These are phyloP conservation scores for Stichopus horrens DNA, from an alignment of 53 echinoderm and acorn worm species.

Conservation along the genomic window DNA sequence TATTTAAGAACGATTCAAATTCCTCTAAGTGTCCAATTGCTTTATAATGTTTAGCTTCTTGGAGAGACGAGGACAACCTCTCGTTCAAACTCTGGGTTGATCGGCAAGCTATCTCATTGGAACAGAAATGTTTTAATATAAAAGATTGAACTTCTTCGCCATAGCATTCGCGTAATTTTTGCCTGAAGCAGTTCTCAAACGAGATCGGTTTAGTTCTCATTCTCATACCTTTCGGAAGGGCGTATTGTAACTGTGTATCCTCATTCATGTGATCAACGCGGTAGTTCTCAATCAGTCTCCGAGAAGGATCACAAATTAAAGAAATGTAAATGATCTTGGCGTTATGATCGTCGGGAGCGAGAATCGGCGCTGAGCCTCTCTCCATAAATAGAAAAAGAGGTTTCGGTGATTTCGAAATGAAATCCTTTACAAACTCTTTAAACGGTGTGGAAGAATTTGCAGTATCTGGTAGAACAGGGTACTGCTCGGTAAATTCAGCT, in stretches of 20 bases:
- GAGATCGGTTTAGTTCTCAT: slow-evolving; percentile 30
- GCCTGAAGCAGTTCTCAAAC: slow-evolving; percentile 11
- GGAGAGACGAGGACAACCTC: neutral
- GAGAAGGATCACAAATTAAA: slow-evolving; percentile 37
- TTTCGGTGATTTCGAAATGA: slow-evolving; percentile 21
- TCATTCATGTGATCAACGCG: slow-evolving; percentile 33
- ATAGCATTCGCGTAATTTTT: slow-evolving; percentile 12
- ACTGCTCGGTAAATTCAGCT: slow-evolving; percentile 37
- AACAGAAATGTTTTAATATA: slow-evolving; percentile 24
- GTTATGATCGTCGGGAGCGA: neutral
- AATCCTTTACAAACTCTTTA: slow-evolving; percentile 6
- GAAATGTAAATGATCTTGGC: slow-evolving; percentile 15
- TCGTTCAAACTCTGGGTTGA: neutral
- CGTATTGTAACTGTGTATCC: slow-evolving; percentile 11
- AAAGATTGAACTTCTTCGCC: slow-evolving; percentile 17
- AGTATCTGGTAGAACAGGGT: slow-evolving; percentile 1
- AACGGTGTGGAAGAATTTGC: neutral
- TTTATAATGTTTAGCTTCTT: slow-evolving; percentile 1
- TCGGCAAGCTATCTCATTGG: neutral
- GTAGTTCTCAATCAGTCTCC: slow-evolving; percentile 28
- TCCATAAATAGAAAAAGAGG: slow-evolving; percentile 34
- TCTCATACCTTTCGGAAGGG: neutral
- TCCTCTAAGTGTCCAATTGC: slow-evolving; percentile 29
- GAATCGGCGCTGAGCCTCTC: slow-evolving; percentile 18
- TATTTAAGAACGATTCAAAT: slow-evolving; percentile 9